These are phyloP conservation scores for Malaclemys terrapin DNA, from an alignment of 2,113 vertebrate species.

Conservation along the genomic window DNA sequence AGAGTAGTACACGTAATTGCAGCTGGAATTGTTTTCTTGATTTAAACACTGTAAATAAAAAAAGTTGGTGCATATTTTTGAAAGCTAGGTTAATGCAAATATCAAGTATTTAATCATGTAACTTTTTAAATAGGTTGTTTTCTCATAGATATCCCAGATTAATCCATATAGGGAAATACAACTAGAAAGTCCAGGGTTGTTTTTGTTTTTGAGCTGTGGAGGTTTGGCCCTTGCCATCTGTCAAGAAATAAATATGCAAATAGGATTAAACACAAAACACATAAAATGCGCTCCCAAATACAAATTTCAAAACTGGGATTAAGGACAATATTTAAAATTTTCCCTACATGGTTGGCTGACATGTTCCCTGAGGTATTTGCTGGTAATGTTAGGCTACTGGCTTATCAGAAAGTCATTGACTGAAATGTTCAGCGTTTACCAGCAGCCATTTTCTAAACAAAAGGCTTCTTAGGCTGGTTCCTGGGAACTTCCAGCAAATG, in stretches of 20 bases:
- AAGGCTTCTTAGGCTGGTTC: not conserved
- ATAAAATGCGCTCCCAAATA: slow-evolving; percentile 14
- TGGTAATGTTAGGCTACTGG: not conserved
- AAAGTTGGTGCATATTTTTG: not conserved
- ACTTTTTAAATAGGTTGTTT: not conserved
- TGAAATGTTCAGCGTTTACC: slow-evolving; percentile 9
- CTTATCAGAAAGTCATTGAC: not conserved
- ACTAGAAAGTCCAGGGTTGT: not conserved
- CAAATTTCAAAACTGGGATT: slow-evolving; percentile 41
- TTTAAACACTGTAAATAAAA: slow-evolving; percentile 4
- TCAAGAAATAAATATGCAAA: not conserved
- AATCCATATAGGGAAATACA: not conserved
- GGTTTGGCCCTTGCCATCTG: not conserved
- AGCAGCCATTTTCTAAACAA: not conserved
- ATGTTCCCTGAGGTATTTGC: slow-evolving; percentile 2
- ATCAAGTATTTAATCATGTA: not conserved
- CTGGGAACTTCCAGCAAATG: slow-evolving; percentile 50
- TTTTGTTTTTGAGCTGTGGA: not conserved
- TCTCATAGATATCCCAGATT: not conserved
- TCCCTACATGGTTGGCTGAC: slow-evolving; percentile 1
- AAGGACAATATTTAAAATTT: slow-evolving; percentile 6
- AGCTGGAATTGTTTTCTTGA: not conserved
- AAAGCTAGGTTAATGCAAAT: not conserved
- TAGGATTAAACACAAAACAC: not conserved
- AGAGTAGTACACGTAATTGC: not conserved